Evolutionary conservation across 2,113 vertebrate species (phyloP).

Genomic region (Brachypodius melanocephalos): DNA sequence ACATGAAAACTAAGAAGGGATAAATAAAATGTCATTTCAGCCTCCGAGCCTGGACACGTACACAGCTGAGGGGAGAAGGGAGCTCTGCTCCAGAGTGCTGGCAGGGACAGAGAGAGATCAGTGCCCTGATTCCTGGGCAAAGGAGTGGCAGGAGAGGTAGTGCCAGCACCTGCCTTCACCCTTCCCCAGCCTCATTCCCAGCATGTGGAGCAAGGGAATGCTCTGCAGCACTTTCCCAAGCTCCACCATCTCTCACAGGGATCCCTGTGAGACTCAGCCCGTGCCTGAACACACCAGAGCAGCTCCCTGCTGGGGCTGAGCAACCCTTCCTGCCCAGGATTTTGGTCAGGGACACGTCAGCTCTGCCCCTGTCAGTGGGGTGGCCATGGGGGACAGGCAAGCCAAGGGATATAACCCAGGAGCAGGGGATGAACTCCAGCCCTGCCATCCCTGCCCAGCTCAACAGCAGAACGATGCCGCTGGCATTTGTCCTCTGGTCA

Average conservation of each 20-base stretch:
- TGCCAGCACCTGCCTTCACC: background rate
- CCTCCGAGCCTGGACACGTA: background rate
- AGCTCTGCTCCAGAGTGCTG: background rate
- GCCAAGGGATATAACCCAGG: background rate
- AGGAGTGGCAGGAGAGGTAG: background rate
- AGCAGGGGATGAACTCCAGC: background rate
- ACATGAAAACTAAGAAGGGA: background rate
- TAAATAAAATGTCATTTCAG: slow-evolving; percentile 5
- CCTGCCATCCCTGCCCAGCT: background rate
- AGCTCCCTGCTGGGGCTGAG: background rate
- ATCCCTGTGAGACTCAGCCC: background rate
- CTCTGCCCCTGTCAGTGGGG: background rate
- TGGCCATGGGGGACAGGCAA: background rate
- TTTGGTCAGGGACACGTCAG: background rate
- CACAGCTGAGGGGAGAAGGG: background rate
- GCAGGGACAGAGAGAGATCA: background rate
- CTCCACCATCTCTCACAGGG: background rate
- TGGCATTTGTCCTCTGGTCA: accelerated
- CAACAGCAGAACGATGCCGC: background rate
- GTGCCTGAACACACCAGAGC: accelerated
- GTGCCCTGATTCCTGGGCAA: background rate
- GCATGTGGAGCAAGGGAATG: background rate
- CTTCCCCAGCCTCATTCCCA: background rate
- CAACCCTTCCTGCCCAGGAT: background rate
- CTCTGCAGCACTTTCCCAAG: background rate